phyloP scores from a whole-genome alignment of 2,797 vertebrate species.

The Megaceryle alcyon region DNA sequence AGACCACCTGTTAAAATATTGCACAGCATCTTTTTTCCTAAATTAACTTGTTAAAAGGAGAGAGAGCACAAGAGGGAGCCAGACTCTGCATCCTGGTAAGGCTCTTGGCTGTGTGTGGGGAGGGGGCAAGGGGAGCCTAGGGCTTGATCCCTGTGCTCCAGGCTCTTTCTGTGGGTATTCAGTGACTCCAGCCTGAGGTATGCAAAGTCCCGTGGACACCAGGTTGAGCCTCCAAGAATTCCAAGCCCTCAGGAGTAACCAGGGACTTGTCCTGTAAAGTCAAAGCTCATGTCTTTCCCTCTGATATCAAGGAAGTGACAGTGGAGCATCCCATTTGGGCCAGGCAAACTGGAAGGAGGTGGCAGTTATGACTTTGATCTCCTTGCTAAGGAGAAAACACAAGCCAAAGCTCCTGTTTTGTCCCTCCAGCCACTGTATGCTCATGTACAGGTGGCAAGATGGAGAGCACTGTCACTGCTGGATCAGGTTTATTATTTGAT shows the following conservation, averaged over 20 bases:
- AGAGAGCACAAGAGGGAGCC: slow-evolving; percentile 70
- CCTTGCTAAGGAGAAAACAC: not conserved
- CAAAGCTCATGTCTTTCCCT: not conserved
- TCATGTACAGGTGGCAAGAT: too few species aligned
- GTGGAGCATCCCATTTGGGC: not conserved
- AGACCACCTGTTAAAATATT: not conserved
- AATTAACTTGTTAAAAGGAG: slow-evolving; percentile 17
- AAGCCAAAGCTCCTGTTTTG: not conserved
- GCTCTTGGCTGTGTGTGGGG: not conserved
- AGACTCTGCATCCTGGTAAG: slow-evolving; percentile 54
- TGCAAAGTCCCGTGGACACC: not conserved
- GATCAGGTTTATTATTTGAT: not conserved
- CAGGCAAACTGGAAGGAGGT: not conserved
- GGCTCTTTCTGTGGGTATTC: not conserved
- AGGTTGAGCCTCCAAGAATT: not conserved
- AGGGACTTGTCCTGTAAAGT: not conserved
- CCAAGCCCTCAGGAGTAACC: not conserved
- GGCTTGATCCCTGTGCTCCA: not conserved
- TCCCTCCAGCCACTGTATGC: too few species aligned
- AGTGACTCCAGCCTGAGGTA: not conserved
- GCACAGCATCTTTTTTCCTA: not conserved
- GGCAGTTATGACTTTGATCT: not conserved
- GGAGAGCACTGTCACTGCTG: not conserved
- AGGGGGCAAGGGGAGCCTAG: not conserved
- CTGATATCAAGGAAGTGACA: not conserved